Evolutionary conservation across 2,797 vertebrate genomes (phyloP), one percentile per base, ranked within the genome.

Genomic region (Erethizon dorsatum): DNA sequence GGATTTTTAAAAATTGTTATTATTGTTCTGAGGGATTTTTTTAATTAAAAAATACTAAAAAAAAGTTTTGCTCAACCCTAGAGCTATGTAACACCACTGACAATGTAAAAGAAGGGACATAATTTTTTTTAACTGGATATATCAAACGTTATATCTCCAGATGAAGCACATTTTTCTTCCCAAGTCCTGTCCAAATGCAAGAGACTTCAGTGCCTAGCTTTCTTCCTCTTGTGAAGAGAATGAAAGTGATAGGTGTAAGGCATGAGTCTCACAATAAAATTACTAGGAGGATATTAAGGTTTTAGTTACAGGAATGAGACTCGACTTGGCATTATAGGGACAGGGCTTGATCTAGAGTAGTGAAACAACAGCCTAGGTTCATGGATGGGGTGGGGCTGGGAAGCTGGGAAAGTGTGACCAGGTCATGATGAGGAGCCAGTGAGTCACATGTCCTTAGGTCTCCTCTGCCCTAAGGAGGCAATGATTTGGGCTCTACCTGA

Each of bases 21-120:
- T 52, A 59, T 14, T 50, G 20, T 56, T 85, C 20, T 0, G 37
- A 86, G 17, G 0, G 17, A 90, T 89, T 93, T 18, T 22, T 94
- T 94, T 83, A 73, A 83, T 15, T 33, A 41, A 92, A 92, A 80
- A 83, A 47, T 37, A 31, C 5, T 37, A 24, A 85, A 87, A 82
- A 82, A 80, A 85, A 10, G 6, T 63, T 5, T 31, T 41, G 6
- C 28, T 31, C 17, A 50, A 75, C 0, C 18, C 20, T 79, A 18
- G 28, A 79, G 31, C 13, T 57, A 1, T 52, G 0, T 78, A 45
- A 59, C 31, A 54, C 8, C 45, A 28, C 24, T 67, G 41, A 24
- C 57, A 69, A 45, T 56, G 45, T 75, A 71, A 69, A 61, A 61
- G 6, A 18, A 63, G 31, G 6, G 2, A 79, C 1, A 26, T 28